Percentiles rank a stretch among this genome's conserved stretches.
Conservation (phyloP, 2,797 vertebrate species). For the Enteromius mattozi region DNA sequence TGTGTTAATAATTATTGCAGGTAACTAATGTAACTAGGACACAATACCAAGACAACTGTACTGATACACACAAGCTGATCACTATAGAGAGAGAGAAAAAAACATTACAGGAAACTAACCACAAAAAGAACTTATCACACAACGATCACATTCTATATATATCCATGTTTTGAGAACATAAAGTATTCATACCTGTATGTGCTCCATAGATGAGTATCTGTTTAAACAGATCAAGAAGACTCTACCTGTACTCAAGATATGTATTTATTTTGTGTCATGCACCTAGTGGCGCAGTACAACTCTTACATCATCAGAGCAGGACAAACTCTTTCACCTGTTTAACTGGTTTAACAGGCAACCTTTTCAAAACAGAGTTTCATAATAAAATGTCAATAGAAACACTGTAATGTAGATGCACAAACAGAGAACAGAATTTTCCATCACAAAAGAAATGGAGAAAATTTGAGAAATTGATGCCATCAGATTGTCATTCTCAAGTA, state of each 20-base stretch:
- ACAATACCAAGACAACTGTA: conserved; percentile 12
- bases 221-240: background rate
- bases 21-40: background rate
- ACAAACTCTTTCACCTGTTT: conserved; percentile 24
- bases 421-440: background rate
- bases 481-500: background rate
- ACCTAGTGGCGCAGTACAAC: background rate
- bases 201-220: conserved; percentile 6
- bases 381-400: conserved; percentile 14
- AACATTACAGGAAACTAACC: background rate
- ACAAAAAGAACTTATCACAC: background rate
- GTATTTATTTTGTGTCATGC: background rate
- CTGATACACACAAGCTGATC: background rate
- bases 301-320: conserved; percentile 18
- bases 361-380: background rate
- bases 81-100: background rate
- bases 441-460: background rate
- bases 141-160: no score
- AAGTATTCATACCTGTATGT: conserved; percentile 35
- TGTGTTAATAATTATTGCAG: background rate
- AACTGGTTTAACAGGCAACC: conserved; percentile 52
- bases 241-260: conserved; percentile 8
- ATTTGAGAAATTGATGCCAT: background rate
- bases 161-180: background rate
- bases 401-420: background rate